Conservation (phyloP, 2,888 invertebrate species). For the Orthonevra nobilis region DNA sequence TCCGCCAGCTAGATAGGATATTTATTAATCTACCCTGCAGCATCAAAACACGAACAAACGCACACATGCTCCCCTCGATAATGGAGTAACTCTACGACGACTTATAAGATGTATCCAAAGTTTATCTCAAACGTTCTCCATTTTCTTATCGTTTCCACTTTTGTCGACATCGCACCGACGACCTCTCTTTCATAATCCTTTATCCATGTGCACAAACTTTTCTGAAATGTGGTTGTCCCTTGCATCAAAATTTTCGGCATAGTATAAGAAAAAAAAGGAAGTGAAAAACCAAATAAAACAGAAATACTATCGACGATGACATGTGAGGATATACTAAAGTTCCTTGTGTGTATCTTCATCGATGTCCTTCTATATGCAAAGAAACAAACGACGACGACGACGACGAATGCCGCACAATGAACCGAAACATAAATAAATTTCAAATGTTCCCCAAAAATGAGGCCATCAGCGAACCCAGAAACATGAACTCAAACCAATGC, state of each 20-base stretch:
- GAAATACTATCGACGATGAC: slow-evolving; percentile 70
- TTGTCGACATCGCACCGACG: too few relatives aligned
- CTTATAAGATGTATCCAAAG: slow-evolving; percentile 67
- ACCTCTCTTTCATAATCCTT: slow-evolving; percentile 57
- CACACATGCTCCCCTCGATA: not conserved
- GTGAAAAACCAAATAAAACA: too few relatives aligned
- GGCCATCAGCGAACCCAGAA: slow-evolving; percentile 41
- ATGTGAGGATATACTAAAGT: slow-evolving; percentile 62
- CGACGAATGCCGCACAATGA: slow-evolving; percentile 3
- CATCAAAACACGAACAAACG: not conserved
- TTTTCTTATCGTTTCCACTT: slow-evolving; percentile 2
- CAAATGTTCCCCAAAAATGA: slow-evolving; percentile 32
- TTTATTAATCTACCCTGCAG: slow-evolving; percentile 52
- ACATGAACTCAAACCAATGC: slow-evolving; percentile 31
- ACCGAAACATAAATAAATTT: slow-evolving; percentile 59
- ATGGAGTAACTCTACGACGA: slow-evolving; percentile 36
- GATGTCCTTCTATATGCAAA: slow-evolving; percentile 6
- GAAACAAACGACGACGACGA: slow-evolving; percentile 6
- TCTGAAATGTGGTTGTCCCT: slow-evolving; percentile 66
- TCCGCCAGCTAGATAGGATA: slow-evolving; percentile 50
- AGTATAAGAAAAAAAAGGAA: slow-evolving; percentile 69
- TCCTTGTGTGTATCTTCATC: not conserved
- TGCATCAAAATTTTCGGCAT: slow-evolving; percentile 69
- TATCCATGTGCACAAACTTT: slow-evolving; percentile 57
- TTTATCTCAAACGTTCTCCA: slow-evolving; percentile 53